Evolutionary conservation across 1,140 invertebrate species (phyloP).

Genomic region (Lasioglossum baleicum): DNA sequence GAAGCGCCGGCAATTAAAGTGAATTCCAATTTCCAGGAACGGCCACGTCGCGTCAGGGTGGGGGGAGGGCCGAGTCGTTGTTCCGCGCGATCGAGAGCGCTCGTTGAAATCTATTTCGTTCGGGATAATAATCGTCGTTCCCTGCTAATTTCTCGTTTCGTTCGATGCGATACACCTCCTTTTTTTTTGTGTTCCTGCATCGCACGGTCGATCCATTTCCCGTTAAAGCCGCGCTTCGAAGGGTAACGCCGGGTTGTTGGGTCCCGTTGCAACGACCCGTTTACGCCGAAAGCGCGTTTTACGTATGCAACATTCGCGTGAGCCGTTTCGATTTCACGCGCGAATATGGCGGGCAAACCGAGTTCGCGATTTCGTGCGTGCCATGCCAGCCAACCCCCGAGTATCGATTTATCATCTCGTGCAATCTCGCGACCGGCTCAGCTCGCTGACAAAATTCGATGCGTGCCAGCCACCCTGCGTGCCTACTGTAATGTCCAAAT

Average conservation of each 20-base stretch:
- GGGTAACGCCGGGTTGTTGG: background rate
- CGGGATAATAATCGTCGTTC: slow-evolving; percentile 40
- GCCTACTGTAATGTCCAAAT: background rate
- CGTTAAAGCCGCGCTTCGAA: slow-evolving; percentile 26
- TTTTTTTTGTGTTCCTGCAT: slow-evolving; percentile 5
- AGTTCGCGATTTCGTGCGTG: background rate
- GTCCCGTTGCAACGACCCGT: slow-evolving; percentile 15
- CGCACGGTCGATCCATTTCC: slow-evolving; percentile 32
- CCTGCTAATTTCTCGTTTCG: slow-evolving; percentile 16
- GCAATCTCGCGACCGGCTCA: background rate
- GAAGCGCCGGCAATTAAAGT: slow-evolving; percentile 24
- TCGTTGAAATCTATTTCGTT: slow-evolving; percentile 35
- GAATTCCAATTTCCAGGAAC: slow-evolving; percentile 20
- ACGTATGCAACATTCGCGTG: slow-evolving; percentile 13
- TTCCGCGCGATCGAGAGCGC: slow-evolving; percentile 28
- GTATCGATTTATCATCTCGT: background rate
- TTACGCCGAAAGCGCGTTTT: slow-evolving; percentile 29
- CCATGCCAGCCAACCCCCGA: background rate
- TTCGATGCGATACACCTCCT: background rate
- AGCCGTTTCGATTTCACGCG: slow-evolving; percentile 32
- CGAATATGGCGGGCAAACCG: slow-evolving; percentile 1
- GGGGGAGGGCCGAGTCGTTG: background rate
- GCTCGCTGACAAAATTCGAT: background rate
- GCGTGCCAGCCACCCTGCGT: background rate
- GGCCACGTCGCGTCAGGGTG: background rate